phyloP scores from a whole-genome alignment of 2,797 vertebrate genomes.

The Babyrousa celebensis region DNA sequence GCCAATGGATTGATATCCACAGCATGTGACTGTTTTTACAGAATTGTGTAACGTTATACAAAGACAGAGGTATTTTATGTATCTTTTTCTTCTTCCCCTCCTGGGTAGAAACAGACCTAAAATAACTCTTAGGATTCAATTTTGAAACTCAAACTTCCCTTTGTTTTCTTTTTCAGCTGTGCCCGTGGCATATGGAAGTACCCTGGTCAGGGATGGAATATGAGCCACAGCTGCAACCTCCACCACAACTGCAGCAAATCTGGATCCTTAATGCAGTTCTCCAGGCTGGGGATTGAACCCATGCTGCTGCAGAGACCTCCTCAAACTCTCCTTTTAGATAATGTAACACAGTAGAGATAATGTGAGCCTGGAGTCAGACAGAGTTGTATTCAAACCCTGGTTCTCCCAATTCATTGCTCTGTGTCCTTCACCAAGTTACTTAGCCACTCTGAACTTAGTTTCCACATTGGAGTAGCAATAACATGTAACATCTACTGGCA shows the following conservation, averaged over 20 bases:
- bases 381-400: not conserved
- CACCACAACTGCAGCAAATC: too few relatives aligned
- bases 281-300: too few relatives aligned
- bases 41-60: not conserved
- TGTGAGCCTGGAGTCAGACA: not conserved
- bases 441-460: not conserved
- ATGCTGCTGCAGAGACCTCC: too few relatives aligned
- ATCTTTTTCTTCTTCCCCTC: constrained; percentile 5
- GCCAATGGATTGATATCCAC: not conserved
- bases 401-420: not conserved
- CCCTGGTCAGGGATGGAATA: too few relatives aligned
- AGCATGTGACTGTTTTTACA: not conserved
- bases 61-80: not conserved
- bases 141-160: not conserved
- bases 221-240: too few relatives aligned
- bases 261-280: too few relatives aligned
- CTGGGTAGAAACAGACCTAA: not conserved
- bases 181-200: too few relatives aligned
- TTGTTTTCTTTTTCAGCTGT: not conserved
- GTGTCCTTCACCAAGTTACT: not conserved
- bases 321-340: not conserved
- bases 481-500: not conserved
- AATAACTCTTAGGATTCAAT: not conserved
- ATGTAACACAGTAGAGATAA: not conserved
- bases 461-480: not conserved